phyloP scores from a whole-genome alignment of 2,113 vertebrate species.

The Malaclemys terrapin region DNA sequence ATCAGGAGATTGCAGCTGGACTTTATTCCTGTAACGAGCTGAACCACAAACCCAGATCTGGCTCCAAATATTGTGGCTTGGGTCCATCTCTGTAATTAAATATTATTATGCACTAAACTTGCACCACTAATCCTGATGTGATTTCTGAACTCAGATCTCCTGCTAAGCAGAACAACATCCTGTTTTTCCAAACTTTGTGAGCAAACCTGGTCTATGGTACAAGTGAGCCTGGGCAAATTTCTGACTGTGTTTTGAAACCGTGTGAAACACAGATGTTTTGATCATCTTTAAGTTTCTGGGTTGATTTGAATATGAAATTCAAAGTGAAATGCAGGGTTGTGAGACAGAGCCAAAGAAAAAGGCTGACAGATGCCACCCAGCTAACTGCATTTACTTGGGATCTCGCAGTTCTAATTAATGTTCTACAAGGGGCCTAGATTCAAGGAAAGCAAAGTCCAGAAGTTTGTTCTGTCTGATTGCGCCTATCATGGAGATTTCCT shows the following conservation, averaged over 20 bases:
- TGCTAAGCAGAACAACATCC: neutral
- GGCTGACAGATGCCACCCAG: neutral
- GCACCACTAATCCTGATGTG: neutral
- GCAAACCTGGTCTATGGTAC: neutral
- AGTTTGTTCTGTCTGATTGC: neutral
- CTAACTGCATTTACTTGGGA: neutral
- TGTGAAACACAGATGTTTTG: neutral
- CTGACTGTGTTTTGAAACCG: neutral
- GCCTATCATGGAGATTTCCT: neutral
- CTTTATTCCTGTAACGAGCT: too few species aligned
- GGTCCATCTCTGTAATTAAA: too few species aligned
- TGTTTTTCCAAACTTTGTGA: neutral
- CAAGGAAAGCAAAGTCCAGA: neutral
- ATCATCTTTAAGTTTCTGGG: neutral
- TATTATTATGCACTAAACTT: too few species aligned
- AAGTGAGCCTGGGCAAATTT: neutral
- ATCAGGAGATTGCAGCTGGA: too few species aligned
- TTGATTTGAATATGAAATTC: slow-evolving; percentile 1
- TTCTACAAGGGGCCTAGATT: neutral
- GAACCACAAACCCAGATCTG: too few species aligned
- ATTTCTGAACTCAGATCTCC: neutral
- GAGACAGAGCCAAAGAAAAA: neutral
- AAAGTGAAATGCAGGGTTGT: neutral
- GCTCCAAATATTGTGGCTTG: too few species aligned
- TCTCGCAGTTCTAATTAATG: neutral